A percentile compares a stretch with the other conserved stretches of the same genome.
Evolutionary conservation across 2,888 invertebrate genomes (phyloP).

Genomic region (Proisotoma minuta): DNA sequence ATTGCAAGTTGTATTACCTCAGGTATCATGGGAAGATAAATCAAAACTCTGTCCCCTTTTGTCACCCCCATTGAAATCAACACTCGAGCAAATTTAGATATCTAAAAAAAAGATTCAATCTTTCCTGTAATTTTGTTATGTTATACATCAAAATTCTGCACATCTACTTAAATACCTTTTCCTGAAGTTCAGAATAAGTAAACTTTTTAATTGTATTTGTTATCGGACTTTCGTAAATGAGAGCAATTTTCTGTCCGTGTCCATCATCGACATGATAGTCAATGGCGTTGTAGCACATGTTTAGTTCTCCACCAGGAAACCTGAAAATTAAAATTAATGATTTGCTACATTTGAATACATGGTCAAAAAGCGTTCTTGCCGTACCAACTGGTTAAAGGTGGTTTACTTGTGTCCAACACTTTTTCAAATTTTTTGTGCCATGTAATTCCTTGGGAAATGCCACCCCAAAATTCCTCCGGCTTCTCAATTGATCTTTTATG

Average conservation of each 20-base stretch:
- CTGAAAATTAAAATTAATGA: slow-evolving; percentile 52
- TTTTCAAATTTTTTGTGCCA: slow-evolving; percentile 82
- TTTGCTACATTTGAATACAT: not conserved
- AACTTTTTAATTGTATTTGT: slow-evolving; percentile 70
- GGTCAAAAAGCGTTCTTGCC: slow-evolving; percentile 13
- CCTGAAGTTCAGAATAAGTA: slow-evolving; percentile 64
- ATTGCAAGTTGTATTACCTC: slow-evolving; percentile 57
- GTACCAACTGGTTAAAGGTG: slow-evolving; percentile 88
- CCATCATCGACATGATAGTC: slow-evolving; percentile 82
- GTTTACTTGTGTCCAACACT: slow-evolving; percentile 75
- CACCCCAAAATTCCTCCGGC: slow-evolving; percentile 81
- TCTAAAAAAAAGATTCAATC: slow-evolving; percentile 54
- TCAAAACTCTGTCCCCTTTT: slow-evolving; percentile 87
- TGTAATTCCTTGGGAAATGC: slow-evolving; percentile 66
- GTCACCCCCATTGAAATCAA: slow-evolving; percentile 68
- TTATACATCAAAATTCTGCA: not conserved
- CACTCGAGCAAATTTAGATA: slow-evolving; percentile 72
- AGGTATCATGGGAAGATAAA: slow-evolving; percentile 97
- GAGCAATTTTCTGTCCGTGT: slow-evolving; percentile 69
- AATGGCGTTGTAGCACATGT: slow-evolving; percentile 87
- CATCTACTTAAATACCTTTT: slow-evolving; percentile 24
- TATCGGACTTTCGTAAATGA: slow-evolving; percentile 87
- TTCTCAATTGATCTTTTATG: slow-evolving; percentile 63
- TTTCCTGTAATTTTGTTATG: not conserved
- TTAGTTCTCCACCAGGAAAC: slow-evolving; percentile 85